Percentiles rank a stretch among this genome's conserved stretches.
phyloP scores from a whole-genome alignment of 2,113 vertebrate genomes.

The Euleptes europaea region DNA sequence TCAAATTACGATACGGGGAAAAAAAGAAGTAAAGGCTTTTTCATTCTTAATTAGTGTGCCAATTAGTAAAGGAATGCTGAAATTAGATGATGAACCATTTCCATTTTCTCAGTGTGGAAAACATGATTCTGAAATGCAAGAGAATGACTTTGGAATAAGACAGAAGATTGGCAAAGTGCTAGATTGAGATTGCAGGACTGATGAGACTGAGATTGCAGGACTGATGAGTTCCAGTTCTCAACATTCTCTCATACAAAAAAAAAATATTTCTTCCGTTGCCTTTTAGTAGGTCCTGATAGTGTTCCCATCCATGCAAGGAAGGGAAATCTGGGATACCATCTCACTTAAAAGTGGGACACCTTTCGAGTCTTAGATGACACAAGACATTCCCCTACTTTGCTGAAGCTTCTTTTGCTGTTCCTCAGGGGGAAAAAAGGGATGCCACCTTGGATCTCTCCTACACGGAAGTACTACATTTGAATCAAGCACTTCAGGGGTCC shows the following conservation, averaged over 20 bases:
- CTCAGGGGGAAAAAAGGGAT: not conserved
- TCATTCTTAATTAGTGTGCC: not conserved
- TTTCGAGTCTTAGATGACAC: not conserved
- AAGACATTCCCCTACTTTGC: not conserved
- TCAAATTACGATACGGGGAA: not conserved
- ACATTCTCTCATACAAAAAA: no score
- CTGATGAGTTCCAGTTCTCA: no score
- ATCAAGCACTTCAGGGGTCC: no score
- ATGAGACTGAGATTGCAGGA: no score
- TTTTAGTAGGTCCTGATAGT: not conserved
- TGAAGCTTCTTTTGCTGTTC: not conserved
- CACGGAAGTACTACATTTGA: not conserved
- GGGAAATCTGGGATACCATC: not conserved
- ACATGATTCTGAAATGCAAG: no score
- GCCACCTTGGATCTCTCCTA: not conserved
- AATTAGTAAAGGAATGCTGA: not conserved
- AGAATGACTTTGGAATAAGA: no score
- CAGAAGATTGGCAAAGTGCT: no score
- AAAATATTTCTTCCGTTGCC: no score
- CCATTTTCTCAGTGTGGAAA: not conserved
- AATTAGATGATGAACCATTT: not conserved
- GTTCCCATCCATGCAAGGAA: not conserved
- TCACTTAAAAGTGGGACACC: not conserved
- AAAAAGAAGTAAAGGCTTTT: not conserved
- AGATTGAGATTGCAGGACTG: no score